Evolutionary conservation across 2,888 invertebrate genomes (phyloP), one percentile per base, ranked within the genome.

Genomic region (Carpatolechia fugitivella): DNA sequence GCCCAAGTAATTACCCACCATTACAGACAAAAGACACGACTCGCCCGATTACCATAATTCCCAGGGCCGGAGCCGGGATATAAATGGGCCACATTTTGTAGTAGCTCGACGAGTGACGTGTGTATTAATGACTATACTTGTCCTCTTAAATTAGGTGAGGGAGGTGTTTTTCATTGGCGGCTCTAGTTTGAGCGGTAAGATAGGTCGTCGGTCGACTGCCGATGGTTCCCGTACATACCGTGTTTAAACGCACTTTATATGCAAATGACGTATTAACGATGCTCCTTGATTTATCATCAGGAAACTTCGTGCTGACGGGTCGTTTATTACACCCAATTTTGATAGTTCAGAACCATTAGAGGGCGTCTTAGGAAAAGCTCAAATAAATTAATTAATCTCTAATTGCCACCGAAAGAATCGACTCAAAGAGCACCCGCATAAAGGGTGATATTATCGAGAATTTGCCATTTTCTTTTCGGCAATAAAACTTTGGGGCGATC

Each of bases 41-140:
- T 85, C 84, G 83, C 78, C 85, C 85, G 87, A 89, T 89, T 90
- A 90, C 85, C 89, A 89, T 90, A 89, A 89, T 87, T 87, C 87
- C 86, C 84, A 81, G 78, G 82, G 82, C 79, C 82, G 81, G 78
- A 78, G 81, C 76, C 82, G 77, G 79, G 83, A 84, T 85, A 89
- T 83, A 88, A 89, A 89, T 88, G 89, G 78, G 76, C 80, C 81
- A 83, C 89, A 88, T 89, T 90, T 88, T 88, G 89, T 89, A 86
- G 80, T 86, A 87, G 87, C 83, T 84, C 83, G 80, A 78, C 77
- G 80, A 82, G 79, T 89, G 89, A 89, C 89, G 82, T 85, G 84
- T 89, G 89, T 90, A 90, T 90, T 88, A 88, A 90, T 89, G 89
- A 82, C 83, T 80, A 79, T 81, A 81, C 88, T 88, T 89, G 88